Base-by-base conservation (phyloP, 2,797 vertebrate species). In the Acropternis orthonyx region DNA sequence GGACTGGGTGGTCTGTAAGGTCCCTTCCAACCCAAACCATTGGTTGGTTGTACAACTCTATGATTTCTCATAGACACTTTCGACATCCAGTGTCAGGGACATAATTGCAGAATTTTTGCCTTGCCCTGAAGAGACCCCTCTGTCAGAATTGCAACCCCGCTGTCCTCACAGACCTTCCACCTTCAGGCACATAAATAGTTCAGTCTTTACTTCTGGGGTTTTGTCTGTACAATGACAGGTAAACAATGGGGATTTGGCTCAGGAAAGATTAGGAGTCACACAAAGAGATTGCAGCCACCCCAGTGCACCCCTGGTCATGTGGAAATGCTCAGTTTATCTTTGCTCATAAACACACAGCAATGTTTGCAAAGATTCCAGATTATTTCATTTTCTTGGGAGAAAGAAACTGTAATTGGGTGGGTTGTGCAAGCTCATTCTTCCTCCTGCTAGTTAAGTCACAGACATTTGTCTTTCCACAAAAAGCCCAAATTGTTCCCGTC, bases 391-490 rank as follows among this genome's bases (percentile, higher is more conserved):
- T 39, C 48, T 16, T 73, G 39, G 19, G 59, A 75, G 58, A 85
- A 55, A 65, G 23, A n/a, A 36, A 21, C 58, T 63, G 26, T 89
- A 96, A 93, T 92, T 78, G 87, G 73, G 51, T 77, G 51, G 87
- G 91, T 55, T 86, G 88, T 56, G 51, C 51, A 44, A 59, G 54
- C 39, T 88, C 85, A 19, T 94, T 94, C 69, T 37, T 81, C 71
- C 80, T 59, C 27, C 76, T 28, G 74, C 58, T 81, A 49, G 48
- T 91, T 89, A 74, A 91, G 68, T n/a, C 71, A 32, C 0, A 0
- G 59, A 67, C 85, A 92, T 94, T 79, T 76, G 88, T 96, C 92
- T 86, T 73, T 51, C 51, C 79, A 88, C 87, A 95, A 93, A 94
- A 56, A 96, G 92, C 43, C 83, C 52, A 96, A 95, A 91, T 93